Percentiles rank a stretch among this genome's conserved stretches.
These are phyloP conservation scores for Megastigmus dorsalis DNA, from an alignment of 2,888 invertebrate species.

Conservation along the genomic window DNA sequence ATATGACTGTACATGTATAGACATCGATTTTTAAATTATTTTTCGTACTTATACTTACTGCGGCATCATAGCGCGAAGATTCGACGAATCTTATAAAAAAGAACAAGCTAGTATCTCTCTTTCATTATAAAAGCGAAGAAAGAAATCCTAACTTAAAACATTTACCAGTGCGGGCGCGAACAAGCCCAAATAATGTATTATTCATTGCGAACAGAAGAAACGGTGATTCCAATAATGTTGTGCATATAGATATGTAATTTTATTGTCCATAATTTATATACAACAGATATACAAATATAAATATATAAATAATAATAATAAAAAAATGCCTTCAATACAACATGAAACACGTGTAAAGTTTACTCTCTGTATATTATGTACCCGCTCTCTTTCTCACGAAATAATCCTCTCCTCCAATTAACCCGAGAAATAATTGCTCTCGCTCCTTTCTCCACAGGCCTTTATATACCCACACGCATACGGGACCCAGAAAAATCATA, in stretches of 20 bases:
- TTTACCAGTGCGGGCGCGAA: conserved; percentile 59
- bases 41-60: not conserved
- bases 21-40: conserved; percentile 34
- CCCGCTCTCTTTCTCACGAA: not conserved
- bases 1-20: conserved; percentile 33
- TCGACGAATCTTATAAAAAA: conserved; percentile 25
- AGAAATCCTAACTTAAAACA: conserved; percentile 28
- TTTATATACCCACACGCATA: not conserved
- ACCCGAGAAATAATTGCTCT: conserved; percentile 11
- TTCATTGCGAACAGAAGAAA: conserved; percentile 49
- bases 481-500: conserved; percentile 33
- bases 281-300: conserved; percentile 48
- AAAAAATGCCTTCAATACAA: conserved; percentile 39
- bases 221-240: conserved; percentile 62
- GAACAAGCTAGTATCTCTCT: no score
- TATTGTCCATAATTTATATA: conserved; percentile 64
- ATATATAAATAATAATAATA: conserved; percentile 50
- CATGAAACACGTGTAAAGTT: conserved; percentile 33
- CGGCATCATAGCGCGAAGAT: conserved; percentile 18
- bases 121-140: conserved; percentile 39
- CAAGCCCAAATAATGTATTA: conserved; percentile 9
- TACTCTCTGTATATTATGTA: not conserved
- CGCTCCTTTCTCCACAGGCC: no score
- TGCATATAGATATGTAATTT: conserved; percentile 62
- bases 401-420: conserved; percentile 24